Evolutionary conservation across 2,113 vertebrate genomes (phyloP).

Genomic region (Zosterops borbonicus): DNA sequence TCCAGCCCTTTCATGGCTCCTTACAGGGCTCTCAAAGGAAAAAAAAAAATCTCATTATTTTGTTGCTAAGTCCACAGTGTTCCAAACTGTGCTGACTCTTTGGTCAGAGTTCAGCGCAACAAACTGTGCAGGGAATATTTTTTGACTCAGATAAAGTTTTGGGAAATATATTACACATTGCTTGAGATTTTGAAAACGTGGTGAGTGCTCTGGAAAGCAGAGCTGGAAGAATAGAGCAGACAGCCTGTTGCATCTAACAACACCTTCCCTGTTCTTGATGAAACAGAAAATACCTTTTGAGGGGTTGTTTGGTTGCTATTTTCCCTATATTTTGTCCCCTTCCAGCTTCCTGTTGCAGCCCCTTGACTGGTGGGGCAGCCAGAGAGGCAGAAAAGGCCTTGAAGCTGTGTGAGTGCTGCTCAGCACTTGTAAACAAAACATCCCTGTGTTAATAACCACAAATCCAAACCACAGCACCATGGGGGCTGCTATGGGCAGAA

Average conservation of each 20-base stretch:
- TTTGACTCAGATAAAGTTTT: not conserved
- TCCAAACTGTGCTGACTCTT: not conserved
- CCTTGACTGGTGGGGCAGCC: not conserved
- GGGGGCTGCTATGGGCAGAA: not conserved
- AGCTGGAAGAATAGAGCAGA: not conserved
- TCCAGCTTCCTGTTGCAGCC: not conserved
- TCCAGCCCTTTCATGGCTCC: not conserved
- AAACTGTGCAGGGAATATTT: not conserved
- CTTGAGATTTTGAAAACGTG: not conserved
- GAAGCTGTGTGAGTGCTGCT: not conserved
- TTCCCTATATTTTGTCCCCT: not conserved
- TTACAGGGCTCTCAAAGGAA: not conserved
- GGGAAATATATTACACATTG: not conserved
- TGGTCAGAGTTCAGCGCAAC: slow-evolving; percentile 6
- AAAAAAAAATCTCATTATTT: not conserved
- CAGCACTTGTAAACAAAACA: not conserved
- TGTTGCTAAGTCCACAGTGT: not conserved
- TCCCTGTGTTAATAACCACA: not conserved
- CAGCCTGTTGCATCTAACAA: not conserved
- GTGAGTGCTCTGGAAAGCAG: not conserved
- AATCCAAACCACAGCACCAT: not conserved
- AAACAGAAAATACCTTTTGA: not conserved
- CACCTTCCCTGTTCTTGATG: not conserved
- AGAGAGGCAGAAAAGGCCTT: not conserved
- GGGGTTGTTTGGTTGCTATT: not conserved